Evolutionary conservation across 2,797 vertebrate genomes (phyloP), one percentile per base, ranked within the genome.

Genomic region (Capromys pilorides): DNA sequence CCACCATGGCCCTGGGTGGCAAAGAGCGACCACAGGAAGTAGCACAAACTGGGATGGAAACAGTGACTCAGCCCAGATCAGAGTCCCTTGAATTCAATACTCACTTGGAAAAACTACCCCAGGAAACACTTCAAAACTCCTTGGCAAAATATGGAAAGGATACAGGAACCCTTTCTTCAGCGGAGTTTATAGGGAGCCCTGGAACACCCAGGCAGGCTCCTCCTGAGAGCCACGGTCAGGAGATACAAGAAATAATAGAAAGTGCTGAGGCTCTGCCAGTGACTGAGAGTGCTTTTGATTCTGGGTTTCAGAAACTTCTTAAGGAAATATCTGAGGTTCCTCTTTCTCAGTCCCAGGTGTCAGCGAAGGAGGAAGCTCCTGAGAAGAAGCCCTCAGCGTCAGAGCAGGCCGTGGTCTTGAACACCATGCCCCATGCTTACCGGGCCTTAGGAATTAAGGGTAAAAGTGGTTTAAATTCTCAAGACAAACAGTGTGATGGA

Each of bases 301-400:
- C 0, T 95, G 94, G 97, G 88, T 97, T 97, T 83, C 92, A 98
- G 96, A 97, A 97, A 69, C 80, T 95, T 69, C 67, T 86, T 89
- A 96, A 93, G 94, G 98, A 98, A 97, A 28, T n/a, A 49, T 45
- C 94, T 81, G 93, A 95, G 77, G 0, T 36, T 96, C 94, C 94
- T 64, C 90, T 9, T 77, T 59, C 71, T 21, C 6, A n/a, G 14
- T 66, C 83, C 24, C 59, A 51, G n/a, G 86, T 90, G 28, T 89
- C 95, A 36, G 5, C 22, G n/a, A 81, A 90, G 61, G 64, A 94
- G n/a, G 94, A 95, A 28, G 21, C 31, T 45, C 66, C 51, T 41
- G 13, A 87, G 18, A 61, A 95, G 80, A 81, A 5, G 54, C 0
- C 31, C 4, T 88, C 90, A 61, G 79, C 69, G 2, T 61, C 89